A percentile compares a stretch with the other conserved stretches of the same genome.
Evolutionary conservation across 2,888 invertebrate species (phyloP).

Genomic region (Drosophila meridionalis): DNA sequence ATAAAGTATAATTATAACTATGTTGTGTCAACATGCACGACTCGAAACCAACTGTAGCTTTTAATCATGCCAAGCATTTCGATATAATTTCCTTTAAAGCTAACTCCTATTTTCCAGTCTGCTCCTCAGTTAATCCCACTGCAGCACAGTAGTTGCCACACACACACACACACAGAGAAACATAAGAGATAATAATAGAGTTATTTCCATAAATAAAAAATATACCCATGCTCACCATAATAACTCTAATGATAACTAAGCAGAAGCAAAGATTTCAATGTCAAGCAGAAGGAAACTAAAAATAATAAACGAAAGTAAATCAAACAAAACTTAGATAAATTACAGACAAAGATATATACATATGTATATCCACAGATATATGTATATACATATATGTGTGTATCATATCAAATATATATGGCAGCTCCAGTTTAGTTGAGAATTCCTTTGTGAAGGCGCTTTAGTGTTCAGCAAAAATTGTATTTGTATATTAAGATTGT

Average conservation of each 20-base stretch:
- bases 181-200: conserved; percentile 14
- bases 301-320: conserved; percentile 46
- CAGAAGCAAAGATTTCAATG: conserved; percentile 24
- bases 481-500: conserved; percentile 56
- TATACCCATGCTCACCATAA: conserved; percentile 37
- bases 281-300: conserved; percentile 47
- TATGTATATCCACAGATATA: conserved; percentile 20
- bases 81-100: conserved; percentile 49
- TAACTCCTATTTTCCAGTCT: conserved; percentile 37
- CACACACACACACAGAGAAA: conserved; percentile 14
- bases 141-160: conserved; percentile 37
- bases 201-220: conserved; percentile 26
- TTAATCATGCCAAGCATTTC: conserved; percentile 76
- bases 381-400: not conserved
- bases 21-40: conserved; percentile 58
- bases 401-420: conserved; percentile 29
- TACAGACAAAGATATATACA: conserved; percentile 31
- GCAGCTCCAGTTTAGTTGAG: conserved; percentile 61
- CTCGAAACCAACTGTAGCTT: conserved; percentile 65
- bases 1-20: conserved; percentile 25
- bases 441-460: conserved; percentile 63
- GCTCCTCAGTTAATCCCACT: conserved; percentile 33
- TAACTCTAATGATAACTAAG: conserved; percentile 42
- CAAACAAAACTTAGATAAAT: conserved; percentile 33
- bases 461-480: conserved; percentile 74